Base-by-base conservation (phyloP, 2,888 invertebrate genomes). In the Xestia ashworthii region DNA sequence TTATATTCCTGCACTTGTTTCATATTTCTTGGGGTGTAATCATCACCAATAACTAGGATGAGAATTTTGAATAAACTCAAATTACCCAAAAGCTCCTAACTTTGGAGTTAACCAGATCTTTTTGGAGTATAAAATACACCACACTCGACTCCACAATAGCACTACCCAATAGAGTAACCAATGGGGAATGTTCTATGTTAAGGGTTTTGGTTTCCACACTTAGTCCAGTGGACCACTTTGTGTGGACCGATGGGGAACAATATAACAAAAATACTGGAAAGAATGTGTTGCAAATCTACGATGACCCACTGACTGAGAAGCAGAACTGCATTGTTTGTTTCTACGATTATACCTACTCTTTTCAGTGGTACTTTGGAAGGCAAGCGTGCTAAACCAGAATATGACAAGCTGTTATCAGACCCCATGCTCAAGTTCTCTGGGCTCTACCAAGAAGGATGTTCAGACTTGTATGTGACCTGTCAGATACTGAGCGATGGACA, bases 341-440 rank as follows among this genome's bases (percentile, higher is more conserved):
- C 16, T 46, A 6, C 44, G n/a, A 65, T 22, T 5, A 46, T 16
- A 3, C 4, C 12, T 48, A 0, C 5, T 53, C 1, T 46, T 91
- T 92, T 22, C 90, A 99, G 99, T 90, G 99, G 99, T 12, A 99
- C 99, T 3, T 96, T 99, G 80, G 99, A 99, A 97, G 99, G 99
- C 1, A 98, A 98, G 92, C 97, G 98, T 76, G 97, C 98, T 71
- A 98, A 98, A 91, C 99, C 99, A 0, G 98, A 98, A 90, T 99
- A 98, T 97, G 98, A 99, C 90, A 98, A 98, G 92, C 95, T 99
- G 6, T 96, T 99, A 1, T 97, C 98, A 41, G 98, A 99, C 92
- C 99, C 99, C 0, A 98, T 99, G 97, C 97, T 99, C 72, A 98
- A 99, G 91, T 99, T 98, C 94, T 99, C 99, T 0, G 99, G 99